These are phyloP conservation scores for Tenthredo livida DNA, from an alignment of 2,888 invertebrate genomes.

Conservation along the genomic window DNA sequence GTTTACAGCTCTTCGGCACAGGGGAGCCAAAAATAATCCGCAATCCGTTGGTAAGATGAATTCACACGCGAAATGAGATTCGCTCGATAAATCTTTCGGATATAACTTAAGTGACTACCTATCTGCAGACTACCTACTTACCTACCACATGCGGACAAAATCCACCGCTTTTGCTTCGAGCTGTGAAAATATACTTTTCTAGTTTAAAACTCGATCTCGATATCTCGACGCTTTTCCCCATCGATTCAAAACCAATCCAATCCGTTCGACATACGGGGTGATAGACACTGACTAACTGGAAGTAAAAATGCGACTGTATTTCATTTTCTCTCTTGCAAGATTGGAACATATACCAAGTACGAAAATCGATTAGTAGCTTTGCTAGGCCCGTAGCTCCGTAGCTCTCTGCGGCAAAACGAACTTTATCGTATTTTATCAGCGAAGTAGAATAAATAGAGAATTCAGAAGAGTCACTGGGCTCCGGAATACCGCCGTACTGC, in stretches of 20 bases:
- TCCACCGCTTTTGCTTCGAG: slow-evolving; percentile 1
- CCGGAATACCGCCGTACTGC: neutral
- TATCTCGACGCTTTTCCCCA: slow-evolving; percentile 16
- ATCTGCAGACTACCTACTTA: neutral
- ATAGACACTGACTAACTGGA: slow-evolving; percentile 25
- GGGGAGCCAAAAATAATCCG: slow-evolving; percentile 1
- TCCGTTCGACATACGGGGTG: neutral
- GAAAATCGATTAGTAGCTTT: slow-evolving; percentile 43
- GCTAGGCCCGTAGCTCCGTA: neutral
- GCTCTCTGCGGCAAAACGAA: slow-evolving; percentile 4
- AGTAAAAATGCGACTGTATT: slow-evolving; percentile 7
- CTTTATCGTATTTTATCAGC: slow-evolving; percentile 35
- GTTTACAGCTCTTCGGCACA: neutral
- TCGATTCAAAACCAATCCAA: slow-evolving; percentile 35
- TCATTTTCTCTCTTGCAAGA: neutral
- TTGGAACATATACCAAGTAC: slow-evolving; percentile 11
- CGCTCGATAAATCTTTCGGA: slow-evolving; percentile 29
- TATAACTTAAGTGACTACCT: neutral
- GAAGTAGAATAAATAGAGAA: slow-evolving; percentile 38
- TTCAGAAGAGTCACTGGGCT: slow-evolving; percentile 5
- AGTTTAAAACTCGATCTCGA: slow-evolving; percentile 10
- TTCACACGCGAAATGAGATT: slow-evolving; percentile 24
- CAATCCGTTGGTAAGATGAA: slow-evolving; percentile 1
- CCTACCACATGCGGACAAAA: neutral
- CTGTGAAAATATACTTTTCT: slow-evolving; percentile 28